A percentile compares a stretch with the other conserved stretches of the same genome.
Conservation (phyloP, 2,797 vertebrate genomes). For the Hipposideros larvatus region DNA sequence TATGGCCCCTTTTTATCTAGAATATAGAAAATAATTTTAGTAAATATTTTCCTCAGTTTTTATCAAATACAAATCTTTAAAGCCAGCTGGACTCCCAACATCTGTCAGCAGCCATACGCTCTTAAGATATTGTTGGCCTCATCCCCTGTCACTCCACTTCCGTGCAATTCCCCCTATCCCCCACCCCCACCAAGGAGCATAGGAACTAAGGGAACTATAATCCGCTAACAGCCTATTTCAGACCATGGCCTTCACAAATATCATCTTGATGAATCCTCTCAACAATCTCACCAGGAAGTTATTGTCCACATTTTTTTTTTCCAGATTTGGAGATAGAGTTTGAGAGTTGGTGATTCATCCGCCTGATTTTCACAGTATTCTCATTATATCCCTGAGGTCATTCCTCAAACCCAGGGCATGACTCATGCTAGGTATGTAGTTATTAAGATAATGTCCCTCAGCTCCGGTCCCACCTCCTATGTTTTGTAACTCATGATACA, state of each 20-base stretch:
- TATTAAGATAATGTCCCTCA: neutral
- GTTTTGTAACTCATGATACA: neutral
- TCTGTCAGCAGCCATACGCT: neutral
- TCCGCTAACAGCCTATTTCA: neutral
- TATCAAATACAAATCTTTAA: conserved; percentile 13
- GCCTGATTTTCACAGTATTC: conserved; percentile 1
- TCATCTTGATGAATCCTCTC: conserved; percentile 11
- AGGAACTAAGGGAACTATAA: neutral
- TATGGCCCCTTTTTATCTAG: neutral
- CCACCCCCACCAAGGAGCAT: no score
- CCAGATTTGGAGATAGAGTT: conserved; percentile 14
- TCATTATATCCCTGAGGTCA: neutral
- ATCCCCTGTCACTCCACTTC: neutral
- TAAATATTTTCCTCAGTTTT: conserved; percentile 17
- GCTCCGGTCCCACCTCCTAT: neutral
- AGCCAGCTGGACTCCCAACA: neutral
- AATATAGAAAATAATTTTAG: neutral
- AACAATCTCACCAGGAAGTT: neutral
- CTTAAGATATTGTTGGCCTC: neutral
- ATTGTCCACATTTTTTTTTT: neutral
- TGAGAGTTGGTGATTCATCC: neutral
- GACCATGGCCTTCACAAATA: neutral
- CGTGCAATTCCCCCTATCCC: no score
- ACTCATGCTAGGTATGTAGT: neutral
- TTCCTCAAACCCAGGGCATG: neutral